A percentile compares a stretch with the other conserved stretches of the same genome.
These are phyloP conservation scores for Micronycteris hirsuta DNA, from an alignment of 2,113 vertebrate genomes.

Conservation along the genomic window DNA sequence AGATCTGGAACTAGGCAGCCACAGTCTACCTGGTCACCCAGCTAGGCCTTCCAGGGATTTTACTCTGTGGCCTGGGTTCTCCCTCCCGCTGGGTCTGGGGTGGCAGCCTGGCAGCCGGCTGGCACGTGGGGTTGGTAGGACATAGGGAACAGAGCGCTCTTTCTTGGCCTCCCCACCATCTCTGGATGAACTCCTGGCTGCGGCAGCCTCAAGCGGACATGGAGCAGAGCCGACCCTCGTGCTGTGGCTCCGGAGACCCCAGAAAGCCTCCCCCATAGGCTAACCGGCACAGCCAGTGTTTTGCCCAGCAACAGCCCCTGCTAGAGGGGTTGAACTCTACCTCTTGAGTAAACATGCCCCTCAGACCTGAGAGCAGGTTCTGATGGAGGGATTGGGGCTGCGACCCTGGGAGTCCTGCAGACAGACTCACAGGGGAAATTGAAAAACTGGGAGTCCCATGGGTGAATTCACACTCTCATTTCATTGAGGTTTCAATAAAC, in stretches of 20 bases:
- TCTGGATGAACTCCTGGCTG: background rate
- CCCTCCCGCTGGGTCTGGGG: background rate
- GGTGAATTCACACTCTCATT: background rate
- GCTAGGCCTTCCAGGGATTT: background rate
- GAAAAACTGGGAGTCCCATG: fast-evolving
- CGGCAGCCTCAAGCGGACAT: background rate
- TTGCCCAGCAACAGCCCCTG: fast-evolving
- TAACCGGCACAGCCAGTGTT: background rate
- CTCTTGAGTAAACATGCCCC: background rate
- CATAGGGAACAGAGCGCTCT: background rate
- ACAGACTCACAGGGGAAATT: background rate
- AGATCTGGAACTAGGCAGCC: background rate
- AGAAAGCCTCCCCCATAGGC: background rate
- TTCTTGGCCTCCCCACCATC: background rate
- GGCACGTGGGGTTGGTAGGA: background rate
- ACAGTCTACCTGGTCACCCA: background rate
- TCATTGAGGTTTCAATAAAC: background rate
- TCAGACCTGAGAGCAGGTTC: background rate
- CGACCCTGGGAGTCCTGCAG: background rate
- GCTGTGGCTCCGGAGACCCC: background rate
- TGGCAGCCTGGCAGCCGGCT: background rate
- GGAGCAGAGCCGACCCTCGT: background rate
- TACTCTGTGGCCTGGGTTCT: background rate
- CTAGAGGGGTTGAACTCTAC: background rate
- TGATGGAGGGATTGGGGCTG: background rate